Evolutionary conservation across 2,797 vertebrate genomes (phyloP), one percentile per base, ranked within the genome.

Genomic region (Miichthys miiuy): DNA sequence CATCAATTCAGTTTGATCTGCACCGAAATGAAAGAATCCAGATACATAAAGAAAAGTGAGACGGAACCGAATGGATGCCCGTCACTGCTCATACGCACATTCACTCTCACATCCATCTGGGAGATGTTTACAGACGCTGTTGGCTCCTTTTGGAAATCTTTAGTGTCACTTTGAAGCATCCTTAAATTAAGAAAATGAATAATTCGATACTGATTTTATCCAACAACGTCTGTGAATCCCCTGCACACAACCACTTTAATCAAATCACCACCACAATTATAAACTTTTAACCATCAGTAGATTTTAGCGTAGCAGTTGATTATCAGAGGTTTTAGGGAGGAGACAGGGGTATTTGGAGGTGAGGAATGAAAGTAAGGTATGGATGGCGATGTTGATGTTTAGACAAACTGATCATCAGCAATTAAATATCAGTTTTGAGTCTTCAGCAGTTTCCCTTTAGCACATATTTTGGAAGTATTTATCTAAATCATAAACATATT

Each of bases 381-480:
- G 76, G 72, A 85, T 88, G 88, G 74, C 23, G 38, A 90, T 82
- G 83, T 48, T 88, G 84, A 88, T 75, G 70, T 87, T 91, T 66
- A 86, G 81, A 84, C 21, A 79, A 89, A 90, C 7, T 83, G 78
- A 87, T 90, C 68, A 84, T 66, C 69, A 81, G 68, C 66, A 71
- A 87, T 88, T 79, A 80, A 79, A 86, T 42, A 77, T 72, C 91
- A 81, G 89, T 91, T 94, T 94, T 94, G 91, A 86, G 57, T 82
- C 89, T 91, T 74, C 72, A 88, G 91, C 87, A 91, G 91, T 93
- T 88, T 90, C 65, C 82, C 79, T 72, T 79, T 56, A 80, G 70
- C 46, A 34, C 54, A 52, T 10, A 65, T 47, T 20, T 34, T 21
- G 2, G 0, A 46, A 38, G 6, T 6, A 21, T 68, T 60, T 38